phyloP scores from a whole-genome alignment of 1,140 invertebrate species.

The Probaryconus sp. region DNA sequence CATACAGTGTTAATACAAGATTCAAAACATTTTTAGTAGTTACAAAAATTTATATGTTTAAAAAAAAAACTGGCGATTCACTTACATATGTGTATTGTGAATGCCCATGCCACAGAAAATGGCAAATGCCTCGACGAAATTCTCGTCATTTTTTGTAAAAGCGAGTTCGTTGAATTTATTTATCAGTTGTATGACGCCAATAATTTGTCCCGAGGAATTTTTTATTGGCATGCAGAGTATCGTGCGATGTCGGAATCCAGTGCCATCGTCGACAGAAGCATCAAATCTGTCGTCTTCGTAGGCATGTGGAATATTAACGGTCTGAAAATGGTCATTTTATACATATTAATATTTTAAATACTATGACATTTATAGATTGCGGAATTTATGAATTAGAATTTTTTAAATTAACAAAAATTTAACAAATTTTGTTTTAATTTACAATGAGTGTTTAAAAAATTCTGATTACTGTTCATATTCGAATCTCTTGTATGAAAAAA shows the following conservation, averaged over 20 bases:
- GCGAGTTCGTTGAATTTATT: constrained; percentile 94
- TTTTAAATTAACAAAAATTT: no score
- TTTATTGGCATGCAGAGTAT: constrained; percentile 96
- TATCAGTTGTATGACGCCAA: constrained; percentile 94
- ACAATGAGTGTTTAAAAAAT: no score
- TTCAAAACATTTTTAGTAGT: constrained; percentile 9
- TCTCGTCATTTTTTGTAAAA: constrained; percentile 95
- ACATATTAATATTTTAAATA: no score
- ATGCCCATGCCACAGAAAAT: constrained; percentile 99
- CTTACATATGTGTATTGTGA: constrained; percentile 95
- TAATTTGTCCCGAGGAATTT: constrained; percentile 91
- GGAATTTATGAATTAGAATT: no score
- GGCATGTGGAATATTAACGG: constrained; percentile 92
- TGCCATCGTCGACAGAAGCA: constrained; percentile 87
- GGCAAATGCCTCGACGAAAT: constrained; percentile 96
- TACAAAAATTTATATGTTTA: constrained; percentile 24
- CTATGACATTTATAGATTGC: no score
- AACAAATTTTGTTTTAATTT: no score
- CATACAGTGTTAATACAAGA: no score
- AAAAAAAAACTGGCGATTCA: constrained; percentile 20
- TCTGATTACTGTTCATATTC: no score
- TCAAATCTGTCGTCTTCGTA: constrained; percentile 96
- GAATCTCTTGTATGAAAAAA: no score
- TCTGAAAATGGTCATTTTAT: constrained; percentile 80
- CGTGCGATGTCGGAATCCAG: constrained; percentile 88